Evolutionary conservation across 2,113 vertebrate genomes (phyloP), one percentile per base, ranked within the genome.

Genomic region (Hucho hucho): DNA sequence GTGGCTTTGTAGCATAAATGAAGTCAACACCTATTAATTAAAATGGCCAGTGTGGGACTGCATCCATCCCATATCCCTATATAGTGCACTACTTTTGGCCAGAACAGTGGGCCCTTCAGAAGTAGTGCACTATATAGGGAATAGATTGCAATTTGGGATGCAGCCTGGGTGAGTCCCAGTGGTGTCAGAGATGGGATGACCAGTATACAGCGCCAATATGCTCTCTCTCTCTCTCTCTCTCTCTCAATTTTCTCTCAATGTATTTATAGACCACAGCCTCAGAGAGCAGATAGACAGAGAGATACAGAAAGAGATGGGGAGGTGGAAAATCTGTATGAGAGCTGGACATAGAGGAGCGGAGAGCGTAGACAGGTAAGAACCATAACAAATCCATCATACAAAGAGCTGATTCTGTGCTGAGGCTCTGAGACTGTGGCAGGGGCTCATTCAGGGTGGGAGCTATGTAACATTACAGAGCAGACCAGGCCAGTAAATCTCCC

Each of bases 351-450:
- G 46, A 64, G 63, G 26, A 7, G 20, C 2, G 14, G 22, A 53
- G 64, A 28, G 22, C 43, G 20, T 2, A 11, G 32, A 22, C 76
- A 64, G 70, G 65, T 82, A 87, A 74, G 88, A 86, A 87, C 77
- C 83, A 85, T 81, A 89, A 90, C 89, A 91, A 89, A 89, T 88
- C 87, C 78, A 81, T 81, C 76, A n/a, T 82, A 92, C 87, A 91
- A 90, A 91, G 89, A 87, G 85, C 25, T 66, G 87, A 91, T 90
- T 92, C 88, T 90, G 80, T 71, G 80, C 84, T 75, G 53, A 82
- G 86, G 80, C 49, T 53, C 14, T 53, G 16, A 53, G 49, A 2
- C 16, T 53, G 47, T 53, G 47, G 77, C 59, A 83, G 79, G 80
- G 75, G 75, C 81, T 87, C 25, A 58, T 53, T 84, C 75, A 20